phyloP scores from a whole-genome alignment of 2,797 vertebrate species.

The Orientallactaga sibirica region DNA sequence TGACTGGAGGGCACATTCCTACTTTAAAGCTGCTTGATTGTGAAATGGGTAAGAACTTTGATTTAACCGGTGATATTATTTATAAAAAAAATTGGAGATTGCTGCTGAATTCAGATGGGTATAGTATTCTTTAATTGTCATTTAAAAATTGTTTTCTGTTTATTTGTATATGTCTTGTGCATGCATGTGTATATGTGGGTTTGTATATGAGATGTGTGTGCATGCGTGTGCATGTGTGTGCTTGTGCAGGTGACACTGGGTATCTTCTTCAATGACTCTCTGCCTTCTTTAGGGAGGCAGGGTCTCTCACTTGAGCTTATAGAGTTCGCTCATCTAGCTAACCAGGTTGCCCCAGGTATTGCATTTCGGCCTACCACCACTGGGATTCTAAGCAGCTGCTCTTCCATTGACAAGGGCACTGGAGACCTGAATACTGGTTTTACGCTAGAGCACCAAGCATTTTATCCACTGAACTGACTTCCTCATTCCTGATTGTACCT shows the following conservation, averaged over 20 bases:
- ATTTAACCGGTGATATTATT: conserved; percentile 77
- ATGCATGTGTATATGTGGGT: not conserved
- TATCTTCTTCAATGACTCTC: not conserved
- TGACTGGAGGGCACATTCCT: conserved; percentile 52
- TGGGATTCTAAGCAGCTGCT: no score
- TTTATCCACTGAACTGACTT: no score
- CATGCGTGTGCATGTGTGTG: not conserved
- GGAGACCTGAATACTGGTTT: no score
- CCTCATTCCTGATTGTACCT: conserved; percentile 48
- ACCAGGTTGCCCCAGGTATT: no score
- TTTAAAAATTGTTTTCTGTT: not conserved
- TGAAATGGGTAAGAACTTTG: conserved; percentile 75
- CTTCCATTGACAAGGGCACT: no score
- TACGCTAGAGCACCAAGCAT: no score
- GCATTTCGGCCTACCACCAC: no score
- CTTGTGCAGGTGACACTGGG: conserved; percentile 46
- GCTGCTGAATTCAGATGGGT: conserved; percentile 84
- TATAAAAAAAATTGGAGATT: conserved; percentile 86
- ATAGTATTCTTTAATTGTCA: conserved; percentile 41
- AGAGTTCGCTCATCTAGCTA: no score
- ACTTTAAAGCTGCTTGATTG: conserved; percentile 61
- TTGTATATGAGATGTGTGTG: no score
- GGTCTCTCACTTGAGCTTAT: no score
- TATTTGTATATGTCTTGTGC: not conserved
- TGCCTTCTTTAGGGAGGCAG: no score